Evolutionary conservation across 2,888 invertebrate species (phyloP).

Genomic region (Drosophila mimica): DNA sequence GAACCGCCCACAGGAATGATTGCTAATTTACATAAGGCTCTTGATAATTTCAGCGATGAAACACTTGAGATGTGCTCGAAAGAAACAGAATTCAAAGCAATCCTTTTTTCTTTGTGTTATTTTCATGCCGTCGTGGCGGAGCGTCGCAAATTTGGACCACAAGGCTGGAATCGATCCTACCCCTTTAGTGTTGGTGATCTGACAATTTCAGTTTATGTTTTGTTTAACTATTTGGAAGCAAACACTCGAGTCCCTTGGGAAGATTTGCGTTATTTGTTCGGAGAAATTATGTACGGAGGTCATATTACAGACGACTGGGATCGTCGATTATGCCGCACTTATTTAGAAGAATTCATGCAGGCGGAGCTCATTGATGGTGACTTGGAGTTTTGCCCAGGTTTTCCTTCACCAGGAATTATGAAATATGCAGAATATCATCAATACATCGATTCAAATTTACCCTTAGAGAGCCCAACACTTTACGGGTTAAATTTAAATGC

Average conservation of each 20-base stretch:
- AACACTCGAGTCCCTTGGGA: conserved; percentile 96
- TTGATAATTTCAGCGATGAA: conserved; percentile 91
- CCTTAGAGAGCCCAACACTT: conserved; percentile 94
- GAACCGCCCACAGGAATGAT: conserved; percentile 1
- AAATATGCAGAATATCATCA: conserved; percentile 94
- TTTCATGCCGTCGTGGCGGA: conserved; percentile 98
- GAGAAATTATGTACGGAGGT: conserved; percentile 99
- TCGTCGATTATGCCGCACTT: conserved; percentile 93
- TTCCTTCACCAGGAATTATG: conserved; percentile 92
- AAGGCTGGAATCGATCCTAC: conserved; percentile 87
- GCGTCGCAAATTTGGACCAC: conserved; percentile 91
- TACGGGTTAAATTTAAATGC: conserved; percentile 98
- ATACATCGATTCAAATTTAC: conserved; percentile 94
- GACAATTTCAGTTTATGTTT: conserved; percentile 95
- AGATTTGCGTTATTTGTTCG: conserved; percentile 96
- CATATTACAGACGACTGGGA: conserved; percentile 99
- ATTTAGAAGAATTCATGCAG: conserved; percentile 89
- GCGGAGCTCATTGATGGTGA: conserved; percentile 1
- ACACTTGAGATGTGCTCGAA: conserved; percentile 96
- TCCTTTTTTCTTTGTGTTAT: conserved; percentile 95
- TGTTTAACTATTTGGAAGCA: conserved; percentile 95
- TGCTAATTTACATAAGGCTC: conserved; percentile 1
- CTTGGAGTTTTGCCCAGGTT: not conserved
- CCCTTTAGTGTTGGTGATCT: conserved; percentile 94
- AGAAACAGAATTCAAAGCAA: conserved; percentile 96